These are phyloP conservation scores for Danio tinwini DNA, from an alignment of 2,797 vertebrate species.

Conservation along the genomic window DNA sequence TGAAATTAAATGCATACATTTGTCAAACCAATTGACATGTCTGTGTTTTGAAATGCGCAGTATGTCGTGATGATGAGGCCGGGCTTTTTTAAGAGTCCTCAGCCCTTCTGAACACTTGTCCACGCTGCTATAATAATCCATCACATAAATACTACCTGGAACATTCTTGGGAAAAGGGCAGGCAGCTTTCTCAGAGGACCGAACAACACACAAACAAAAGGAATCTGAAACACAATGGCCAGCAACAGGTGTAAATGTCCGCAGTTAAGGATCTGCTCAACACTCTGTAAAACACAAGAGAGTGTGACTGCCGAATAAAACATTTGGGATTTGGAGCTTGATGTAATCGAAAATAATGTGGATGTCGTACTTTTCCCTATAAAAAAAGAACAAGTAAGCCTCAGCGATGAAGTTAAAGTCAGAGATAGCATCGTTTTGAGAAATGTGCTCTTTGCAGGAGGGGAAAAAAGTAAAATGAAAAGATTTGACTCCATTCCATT, in stretches of 20 bases:
- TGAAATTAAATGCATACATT: background rate
- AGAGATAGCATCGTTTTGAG: slow-evolving; percentile 24
- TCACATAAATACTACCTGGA: slow-evolving; percentile 68
- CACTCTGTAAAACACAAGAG: slow-evolving; percentile 26
- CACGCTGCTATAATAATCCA: slow-evolving; percentile 64
- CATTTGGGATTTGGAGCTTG: slow-evolving; percentile 4
- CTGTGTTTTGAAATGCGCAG: slow-evolving; percentile 12
- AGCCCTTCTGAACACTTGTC: slow-evolving; percentile 58
- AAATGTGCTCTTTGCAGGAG: slow-evolving; percentile 22
- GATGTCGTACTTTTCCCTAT: background rate
- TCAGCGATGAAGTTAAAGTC: slow-evolving; percentile 25
- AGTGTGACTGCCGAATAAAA: background rate
- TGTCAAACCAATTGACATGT: slow-evolving; percentile 4
- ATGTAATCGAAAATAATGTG: slow-evolving; percentile 30
- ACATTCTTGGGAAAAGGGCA: slow-evolving; percentile 59
- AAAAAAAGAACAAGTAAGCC: slow-evolving; percentile 22
- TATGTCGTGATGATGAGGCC: slow-evolving; percentile 5
- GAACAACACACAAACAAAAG: background rate
- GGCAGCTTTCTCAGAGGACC: slow-evolving; percentile 45
- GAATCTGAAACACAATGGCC: slow-evolving; percentile 50
- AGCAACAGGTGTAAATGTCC: slow-evolving; percentile 43
- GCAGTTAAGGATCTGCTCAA: slow-evolving; percentile 42
- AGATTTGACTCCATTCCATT: slow-evolving; percentile 31
- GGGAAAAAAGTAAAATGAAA: background rate
- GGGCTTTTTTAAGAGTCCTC: slow-evolving; percentile 57